Evolutionary conservation across 2,113 vertebrate species (phyloP).

Genomic region (Bothrops jararaca): DNA sequence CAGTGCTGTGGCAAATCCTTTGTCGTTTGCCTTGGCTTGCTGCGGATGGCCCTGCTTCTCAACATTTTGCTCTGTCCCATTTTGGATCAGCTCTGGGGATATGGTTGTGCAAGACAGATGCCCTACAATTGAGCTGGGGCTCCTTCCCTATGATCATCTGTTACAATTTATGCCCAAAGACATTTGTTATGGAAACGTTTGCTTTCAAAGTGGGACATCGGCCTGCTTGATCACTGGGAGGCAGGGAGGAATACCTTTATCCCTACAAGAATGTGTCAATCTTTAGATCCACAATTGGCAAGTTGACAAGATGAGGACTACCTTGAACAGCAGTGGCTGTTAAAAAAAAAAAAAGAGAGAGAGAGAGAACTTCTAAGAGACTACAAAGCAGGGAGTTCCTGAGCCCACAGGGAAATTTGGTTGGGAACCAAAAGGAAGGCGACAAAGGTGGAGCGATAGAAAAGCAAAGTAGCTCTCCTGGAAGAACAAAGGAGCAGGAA

Average conservation of each 20-base stretch:
- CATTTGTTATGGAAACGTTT: background rate
- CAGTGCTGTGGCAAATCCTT: background rate
- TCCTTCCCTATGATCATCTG: background rate
- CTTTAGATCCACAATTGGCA: background rate
- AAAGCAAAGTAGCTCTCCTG: background rate
- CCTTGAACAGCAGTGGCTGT: background rate
- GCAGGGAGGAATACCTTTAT: background rate
- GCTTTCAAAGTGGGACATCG: background rate
- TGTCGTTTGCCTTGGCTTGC: background rate
- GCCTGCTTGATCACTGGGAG: too few species aligned
- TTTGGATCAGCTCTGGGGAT: background rate
- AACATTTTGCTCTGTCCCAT: background rate
- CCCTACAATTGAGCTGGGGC: background rate
- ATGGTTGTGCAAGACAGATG: background rate
- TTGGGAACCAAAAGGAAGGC: constrained; percentile 2
- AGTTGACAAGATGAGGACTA: background rate
- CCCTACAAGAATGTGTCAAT: background rate
- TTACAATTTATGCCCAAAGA: background rate
- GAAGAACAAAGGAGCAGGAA: rapidly evolving
- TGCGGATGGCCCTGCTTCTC: background rate
- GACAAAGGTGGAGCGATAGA: background rate
- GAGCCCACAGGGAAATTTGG: background rate
- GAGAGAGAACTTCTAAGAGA: background rate
- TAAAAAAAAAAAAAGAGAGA: background rate
- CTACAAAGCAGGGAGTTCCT: background rate